These are phyloP conservation scores for Drosophila emarginata DNA, from an alignment of 2,888 invertebrate species.

Conservation along the genomic window DNA sequence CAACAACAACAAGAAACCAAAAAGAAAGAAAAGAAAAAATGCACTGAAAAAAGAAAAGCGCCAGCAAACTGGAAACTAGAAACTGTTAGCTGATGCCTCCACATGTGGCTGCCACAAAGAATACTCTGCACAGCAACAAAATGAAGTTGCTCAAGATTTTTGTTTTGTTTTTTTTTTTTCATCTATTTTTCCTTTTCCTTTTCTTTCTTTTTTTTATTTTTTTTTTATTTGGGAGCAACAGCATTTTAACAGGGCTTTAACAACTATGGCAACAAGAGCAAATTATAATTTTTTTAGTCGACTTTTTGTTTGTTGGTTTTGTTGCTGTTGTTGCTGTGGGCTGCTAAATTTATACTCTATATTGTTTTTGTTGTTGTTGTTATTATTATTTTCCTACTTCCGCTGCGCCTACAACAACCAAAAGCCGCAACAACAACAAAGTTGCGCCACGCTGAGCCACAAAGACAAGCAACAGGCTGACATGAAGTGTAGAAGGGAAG, in stretches of 20 bases:
- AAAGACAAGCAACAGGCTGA: slow-evolving; percentile 69
- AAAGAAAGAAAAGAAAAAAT: too few relatives aligned
- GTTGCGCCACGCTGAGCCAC: slow-evolving; percentile 63
- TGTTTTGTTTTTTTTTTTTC: neutral
- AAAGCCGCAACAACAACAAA: slow-evolving; percentile 27
- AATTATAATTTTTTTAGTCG: slow-evolving; percentile 54
- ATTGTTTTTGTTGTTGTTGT: slow-evolving; percentile 62
- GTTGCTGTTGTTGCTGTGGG: slow-evolving; percentile 23
- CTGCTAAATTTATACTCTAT: slow-evolving; percentile 63
- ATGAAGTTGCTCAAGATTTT: slow-evolving; percentile 11
- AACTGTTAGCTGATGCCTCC: slow-evolving; percentile 27
- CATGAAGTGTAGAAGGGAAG: slow-evolving; percentile 24
- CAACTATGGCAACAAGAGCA: slow-evolving; percentile 22
- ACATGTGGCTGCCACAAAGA: slow-evolving; percentile 7
- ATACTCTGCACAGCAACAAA: slow-evolving; percentile 5
- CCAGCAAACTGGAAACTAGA: slow-evolving; percentile 17
- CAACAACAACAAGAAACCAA: slow-evolving; percentile 8
- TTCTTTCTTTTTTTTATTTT: neutral
- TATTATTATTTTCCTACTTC: slow-evolving; percentile 63
- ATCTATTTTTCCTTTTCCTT: neutral
- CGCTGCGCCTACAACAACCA: slow-evolving; percentile 57
- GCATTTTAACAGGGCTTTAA: slow-evolving; percentile 16
- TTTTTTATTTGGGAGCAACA: neutral
- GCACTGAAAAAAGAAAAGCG: slow-evolving; percentile 17
- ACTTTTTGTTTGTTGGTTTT: slow-evolving; percentile 57